Conservation (phyloP, 2,113 vertebrate genomes). For the Spilogale gracilis region DNA sequence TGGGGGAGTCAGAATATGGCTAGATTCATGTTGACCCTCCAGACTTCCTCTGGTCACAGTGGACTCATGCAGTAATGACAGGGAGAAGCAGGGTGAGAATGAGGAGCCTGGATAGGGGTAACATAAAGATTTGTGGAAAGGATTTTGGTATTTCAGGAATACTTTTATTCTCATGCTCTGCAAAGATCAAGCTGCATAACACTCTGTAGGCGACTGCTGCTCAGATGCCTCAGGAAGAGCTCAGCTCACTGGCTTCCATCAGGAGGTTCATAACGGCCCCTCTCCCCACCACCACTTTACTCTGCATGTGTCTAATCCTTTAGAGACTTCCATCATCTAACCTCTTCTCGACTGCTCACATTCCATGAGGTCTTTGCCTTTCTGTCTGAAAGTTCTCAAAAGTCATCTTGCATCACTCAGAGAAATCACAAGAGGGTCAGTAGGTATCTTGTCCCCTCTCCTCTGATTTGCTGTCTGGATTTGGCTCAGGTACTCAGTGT, state of each 20-base stretch:
- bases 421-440: not conserved
- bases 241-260: not conserved
- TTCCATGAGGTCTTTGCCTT: not conserved
- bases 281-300: not conserved
- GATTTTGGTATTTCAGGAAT: not conserved
- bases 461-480: not conserved
- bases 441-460: not conserved
- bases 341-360: not conserved
- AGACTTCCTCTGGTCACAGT: not conserved
- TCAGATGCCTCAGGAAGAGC: not conserved
- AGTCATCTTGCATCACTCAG: not conserved
- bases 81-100: accelerated
- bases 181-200: slow-evolving; percentile 45
- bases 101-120: not conserved
- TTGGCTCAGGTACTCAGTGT: not conserved
- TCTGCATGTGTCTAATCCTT: not conserved
- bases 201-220: not conserved
- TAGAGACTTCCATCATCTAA: not conserved
- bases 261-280: not conserved
- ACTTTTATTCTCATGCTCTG: slow-evolving; percentile 34
- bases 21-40: not conserved
- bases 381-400: not conserved
- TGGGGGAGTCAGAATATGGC: not conserved
- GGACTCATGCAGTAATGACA: not conserved
- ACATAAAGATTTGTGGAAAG: not conserved